These are phyloP conservation scores for Benthosema pterotum DNA, from an alignment of 2,797 vertebrate species.

Conservation along the genomic window DNA sequence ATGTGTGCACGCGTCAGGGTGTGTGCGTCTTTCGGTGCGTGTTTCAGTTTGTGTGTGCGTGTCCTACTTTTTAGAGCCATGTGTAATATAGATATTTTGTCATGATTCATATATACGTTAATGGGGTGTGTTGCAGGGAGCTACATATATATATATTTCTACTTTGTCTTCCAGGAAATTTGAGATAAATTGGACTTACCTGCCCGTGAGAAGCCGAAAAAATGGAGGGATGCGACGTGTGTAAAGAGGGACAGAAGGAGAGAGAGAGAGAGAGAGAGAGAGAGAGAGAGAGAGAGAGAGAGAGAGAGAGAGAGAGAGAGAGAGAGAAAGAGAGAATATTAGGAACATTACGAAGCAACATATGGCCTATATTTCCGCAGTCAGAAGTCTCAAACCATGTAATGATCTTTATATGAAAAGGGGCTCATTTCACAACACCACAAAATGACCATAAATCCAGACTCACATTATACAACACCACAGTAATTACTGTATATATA, in stretches of 20 bases:
- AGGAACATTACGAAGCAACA: slow-evolving; percentile 60
- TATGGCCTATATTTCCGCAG: slow-evolving; percentile 61
- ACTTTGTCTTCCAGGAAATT: slow-evolving; percentile 13
- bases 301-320: slow-evolving; percentile 19
- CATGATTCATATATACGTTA: background rate
- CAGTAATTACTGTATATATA: slow-evolving; percentile 61
- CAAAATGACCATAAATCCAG: slow-evolving; percentile 70
- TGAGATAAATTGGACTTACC: slow-evolving; percentile 55
- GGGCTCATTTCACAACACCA: slow-evolving; percentile 62
- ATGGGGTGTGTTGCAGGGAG: background rate
- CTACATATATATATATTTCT: slow-evolving; percentile 6
- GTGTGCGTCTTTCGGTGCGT: slow-evolving; percentile 16
- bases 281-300: slow-evolving; percentile 40
- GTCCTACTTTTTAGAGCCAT: background rate
- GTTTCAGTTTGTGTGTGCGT: slow-evolving; percentile 21
- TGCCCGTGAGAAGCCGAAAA: slow-evolving; percentile 34
- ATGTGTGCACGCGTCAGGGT: slow-evolving; percentile 1
- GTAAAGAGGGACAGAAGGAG: background rate
- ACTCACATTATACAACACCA: slow-evolving; percentile 66
- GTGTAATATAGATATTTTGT: slow-evolving; percentile 12
- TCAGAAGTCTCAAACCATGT: slow-evolving; percentile 54
- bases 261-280: background rate
- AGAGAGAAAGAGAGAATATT: slow-evolving; percentile 39
- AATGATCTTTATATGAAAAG: slow-evolving; percentile 71
- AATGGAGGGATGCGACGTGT: background rate